Evolutionary conservation across 37 sponge, comb jelly and placozoan genomes (phyloP), one percentile per base, ranked within the genome.

Genomic region (Eunapius fragilis): DNA sequence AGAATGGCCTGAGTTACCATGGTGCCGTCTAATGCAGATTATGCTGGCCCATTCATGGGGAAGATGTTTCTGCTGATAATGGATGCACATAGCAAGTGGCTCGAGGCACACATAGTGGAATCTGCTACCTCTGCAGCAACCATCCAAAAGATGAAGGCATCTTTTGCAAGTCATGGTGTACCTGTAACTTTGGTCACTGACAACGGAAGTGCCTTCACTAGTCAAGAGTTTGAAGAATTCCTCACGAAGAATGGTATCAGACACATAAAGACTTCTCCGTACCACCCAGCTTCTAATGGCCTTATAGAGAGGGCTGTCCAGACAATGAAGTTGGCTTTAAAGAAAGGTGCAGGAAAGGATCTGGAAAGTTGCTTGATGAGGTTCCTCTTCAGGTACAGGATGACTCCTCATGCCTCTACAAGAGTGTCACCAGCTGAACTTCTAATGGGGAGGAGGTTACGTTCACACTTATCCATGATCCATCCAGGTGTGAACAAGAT

Each of bases 311-410:
- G 80, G 80, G 80, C 80, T 24, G 71, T 82, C 24, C 83, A 70
- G 72, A 82, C 83, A n/a, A 71, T 82, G 34, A 82, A 82, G 73
- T n/a, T 30, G n/a, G 71, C 37, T 19, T 31, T 82, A 74, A 70
- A 35, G 72, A 33, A 37, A 30, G 25, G n/a, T 24, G 27, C 37
- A 35, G 71, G 28, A 70, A 67, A 34, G 33, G 25, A 71, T 26
- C 13, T 82, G 35, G 38, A 71, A 24, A 71, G 33, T 19, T 71
- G 72, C 27, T 31, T 82, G 34, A 24, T 34, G 26, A 31, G 72
- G 30, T 82, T 82, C 33, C 83, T 82, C 37, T 82, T 82, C 72
- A 71, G 31, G 25, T 82, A 82, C 25, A 35, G 83, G 19, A 31
- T 71, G 37, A 82, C 83, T 38, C 83, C 83, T 24, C 83, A 82